A percentile compares a stretch with the other conserved stretches of the same genome.
Conservation (phyloP, 1,140 invertebrate genomes). For the Andrena cerasifolii region DNA sequence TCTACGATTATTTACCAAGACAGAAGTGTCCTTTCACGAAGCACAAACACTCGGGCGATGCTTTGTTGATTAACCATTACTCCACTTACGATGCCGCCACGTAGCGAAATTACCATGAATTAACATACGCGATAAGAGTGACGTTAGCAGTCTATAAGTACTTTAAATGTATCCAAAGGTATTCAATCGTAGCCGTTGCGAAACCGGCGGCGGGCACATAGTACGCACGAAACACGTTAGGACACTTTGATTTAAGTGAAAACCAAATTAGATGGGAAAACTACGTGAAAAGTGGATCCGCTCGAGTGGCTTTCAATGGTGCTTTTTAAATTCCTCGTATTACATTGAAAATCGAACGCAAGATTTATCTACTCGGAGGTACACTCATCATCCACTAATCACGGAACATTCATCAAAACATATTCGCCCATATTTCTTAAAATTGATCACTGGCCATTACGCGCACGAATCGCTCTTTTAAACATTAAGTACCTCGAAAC, state of each 20-base stretch:
- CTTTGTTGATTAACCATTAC: slow-evolving; percentile 57
- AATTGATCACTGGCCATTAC: no score
- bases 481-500: no score
- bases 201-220: neutral
- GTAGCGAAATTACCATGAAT: slow-evolving; percentile 60
- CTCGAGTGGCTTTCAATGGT: neutral
- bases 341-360: no score
- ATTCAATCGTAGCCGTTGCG: slow-evolving; percentile 53
- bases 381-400: no score
- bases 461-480: no score
- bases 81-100: slow-evolving; percentile 40
- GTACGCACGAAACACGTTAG: slow-evolving; percentile 27
- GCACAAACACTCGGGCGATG: slow-evolving; percentile 41
- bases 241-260: slow-evolving; percentile 26
- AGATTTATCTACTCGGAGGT: no score
- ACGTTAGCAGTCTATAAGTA: slow-evolving; percentile 33
- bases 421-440: no score
- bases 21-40: slow-evolving; percentile 29
- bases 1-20: slow-evolving; percentile 40
- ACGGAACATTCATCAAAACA: no score
- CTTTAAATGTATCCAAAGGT: slow-evolving; percentile 36
- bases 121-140: slow-evolving; percentile 50
- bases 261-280: neutral
- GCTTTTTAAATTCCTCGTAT: no score
- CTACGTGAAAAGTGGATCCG: neutral